phyloP scores from a whole-genome alignment of 2,797 vertebrate genomes.

The Phoeniculus purpureus region DNA sequence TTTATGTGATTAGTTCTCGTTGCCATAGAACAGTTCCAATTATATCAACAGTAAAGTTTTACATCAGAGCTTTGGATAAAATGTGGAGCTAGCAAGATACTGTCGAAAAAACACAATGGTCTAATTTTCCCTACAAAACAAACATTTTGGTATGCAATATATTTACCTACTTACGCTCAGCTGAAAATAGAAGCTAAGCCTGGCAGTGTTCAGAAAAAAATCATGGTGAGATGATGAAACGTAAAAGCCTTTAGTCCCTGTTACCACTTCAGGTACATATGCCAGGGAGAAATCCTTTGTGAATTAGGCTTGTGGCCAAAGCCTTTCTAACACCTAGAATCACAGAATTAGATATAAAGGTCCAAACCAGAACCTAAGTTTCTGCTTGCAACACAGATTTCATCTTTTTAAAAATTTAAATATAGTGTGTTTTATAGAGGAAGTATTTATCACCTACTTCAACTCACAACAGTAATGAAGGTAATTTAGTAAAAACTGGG shows the following conservation, averaged over 20 bases:
- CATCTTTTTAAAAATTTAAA: background rate
- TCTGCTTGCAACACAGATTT: background rate
- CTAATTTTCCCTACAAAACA: background rate
- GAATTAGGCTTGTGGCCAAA: background rate
- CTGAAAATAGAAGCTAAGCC: background rate
- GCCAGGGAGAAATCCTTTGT: background rate
- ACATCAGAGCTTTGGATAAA: background rate
- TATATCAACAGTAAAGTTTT: background rate
- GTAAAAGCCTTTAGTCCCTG: background rate
- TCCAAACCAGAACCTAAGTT: background rate
- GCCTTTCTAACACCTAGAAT: background rate
- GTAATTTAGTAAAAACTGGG: background rate
- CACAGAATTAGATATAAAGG: background rate
- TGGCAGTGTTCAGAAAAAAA: background rate
- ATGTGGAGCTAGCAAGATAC: background rate
- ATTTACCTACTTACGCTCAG: background rate
- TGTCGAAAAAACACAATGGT: background rate
- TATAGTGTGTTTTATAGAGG: background rate
- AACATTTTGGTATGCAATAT: background rate
- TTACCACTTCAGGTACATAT: fast-evolving
- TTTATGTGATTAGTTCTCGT: background rate
- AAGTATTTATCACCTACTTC: background rate
- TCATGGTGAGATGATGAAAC: background rate
- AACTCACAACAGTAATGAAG: background rate
- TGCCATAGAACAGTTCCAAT: conserved; percentile 7